Conservation (phyloP, 64 coral and sea anemone genomes). For the Pocillopora damicornis region DNA sequence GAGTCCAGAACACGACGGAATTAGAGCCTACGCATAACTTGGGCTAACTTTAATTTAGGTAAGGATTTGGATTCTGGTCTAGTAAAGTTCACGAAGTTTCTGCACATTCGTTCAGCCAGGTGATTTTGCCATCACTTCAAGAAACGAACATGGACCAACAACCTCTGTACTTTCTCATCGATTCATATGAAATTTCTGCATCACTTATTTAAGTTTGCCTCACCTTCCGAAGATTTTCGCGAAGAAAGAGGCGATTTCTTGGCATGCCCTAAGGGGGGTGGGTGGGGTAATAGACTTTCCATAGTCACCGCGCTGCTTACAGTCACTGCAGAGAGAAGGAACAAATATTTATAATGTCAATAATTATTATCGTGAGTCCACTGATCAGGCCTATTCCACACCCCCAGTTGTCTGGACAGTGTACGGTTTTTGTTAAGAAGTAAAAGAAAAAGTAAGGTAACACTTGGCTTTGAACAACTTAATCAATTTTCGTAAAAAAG, state of each 20-base stretch:
- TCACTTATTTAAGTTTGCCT: not conserved
- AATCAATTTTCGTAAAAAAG: no score
- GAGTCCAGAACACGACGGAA: no score
- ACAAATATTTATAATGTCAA: not conserved
- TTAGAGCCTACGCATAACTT: no score
- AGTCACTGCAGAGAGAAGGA: constrained; percentile 17
- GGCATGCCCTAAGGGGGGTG: constrained; percentile 4
- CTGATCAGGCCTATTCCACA: not conserved
- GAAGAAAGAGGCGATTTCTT: constrained; percentile 24
- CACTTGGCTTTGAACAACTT: no score
- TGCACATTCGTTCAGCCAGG: not conserved
- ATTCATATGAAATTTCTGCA: not conserved
- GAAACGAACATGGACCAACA: not conserved
- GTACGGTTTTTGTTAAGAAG: not conserved
- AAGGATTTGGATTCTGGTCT: no score
- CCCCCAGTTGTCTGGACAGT: not conserved
- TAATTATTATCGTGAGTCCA: not conserved
- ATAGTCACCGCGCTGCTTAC: constrained; percentile 48
- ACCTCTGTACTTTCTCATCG: not conserved
- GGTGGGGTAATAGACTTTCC: constrained; percentile 67
- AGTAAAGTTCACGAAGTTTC: not conserved
- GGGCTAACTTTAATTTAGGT: no score
- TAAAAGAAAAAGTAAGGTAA: no score
- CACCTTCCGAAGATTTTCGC: constrained; percentile 64
- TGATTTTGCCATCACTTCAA: not conserved